Percentiles rank a stretch among this genome's conserved stretches.
These are phyloP conservation scores for Rhagonycha fulva DNA, from an alignment of 2,888 invertebrate genomes.

Conservation along the genomic window DNA sequence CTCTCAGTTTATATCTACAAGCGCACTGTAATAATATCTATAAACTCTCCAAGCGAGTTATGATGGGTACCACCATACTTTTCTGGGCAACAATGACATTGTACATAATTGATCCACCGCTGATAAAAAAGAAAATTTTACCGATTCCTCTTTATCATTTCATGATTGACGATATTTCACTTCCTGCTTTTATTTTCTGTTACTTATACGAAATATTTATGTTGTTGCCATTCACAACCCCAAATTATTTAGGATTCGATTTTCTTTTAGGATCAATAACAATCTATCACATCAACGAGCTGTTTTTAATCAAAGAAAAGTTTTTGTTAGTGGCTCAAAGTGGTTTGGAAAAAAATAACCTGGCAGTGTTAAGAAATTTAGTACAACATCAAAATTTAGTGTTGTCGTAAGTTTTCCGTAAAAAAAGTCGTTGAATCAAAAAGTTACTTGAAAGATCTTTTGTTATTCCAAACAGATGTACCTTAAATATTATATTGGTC, in stretches of 20 bases:
- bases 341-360: not conserved
- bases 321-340: not conserved
- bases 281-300: not conserved
- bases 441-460: no score
- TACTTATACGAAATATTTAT: not conserved
- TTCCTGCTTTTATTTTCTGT: not conserved
- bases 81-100: not conserved
- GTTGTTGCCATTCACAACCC: not conserved
- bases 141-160: not conserved
- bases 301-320: not conserved
- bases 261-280: not conserved
- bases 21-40: not conserved
- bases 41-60: not conserved
- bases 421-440: no score
- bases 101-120: not conserved
- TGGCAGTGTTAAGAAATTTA: not conserved
- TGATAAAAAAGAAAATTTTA: not conserved
- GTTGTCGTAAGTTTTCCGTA: not conserved
- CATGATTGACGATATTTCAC: not conserved
- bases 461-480: no score
- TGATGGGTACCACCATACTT: not conserved
- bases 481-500: no score
- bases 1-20: not conserved
- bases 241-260: not conserved
- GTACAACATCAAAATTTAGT: not conserved